Evolutionary conservation across 2,797 vertebrate species (phyloP).

Genomic region (Neostethus bicornis): DNA sequence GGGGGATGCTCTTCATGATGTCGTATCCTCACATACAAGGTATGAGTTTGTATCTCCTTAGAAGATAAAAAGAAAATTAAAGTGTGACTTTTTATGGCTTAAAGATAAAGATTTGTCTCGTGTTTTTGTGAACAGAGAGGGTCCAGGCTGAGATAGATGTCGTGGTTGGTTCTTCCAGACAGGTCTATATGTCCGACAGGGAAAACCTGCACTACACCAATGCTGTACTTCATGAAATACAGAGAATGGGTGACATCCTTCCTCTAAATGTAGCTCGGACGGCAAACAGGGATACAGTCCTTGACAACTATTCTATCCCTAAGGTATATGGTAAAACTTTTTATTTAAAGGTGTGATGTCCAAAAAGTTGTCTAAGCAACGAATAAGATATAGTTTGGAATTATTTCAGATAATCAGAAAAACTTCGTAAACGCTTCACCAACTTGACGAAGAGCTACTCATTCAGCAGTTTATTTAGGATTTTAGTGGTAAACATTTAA

Average conservation of each 20-base stretch:
- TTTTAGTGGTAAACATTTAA: too few relatives aligned
- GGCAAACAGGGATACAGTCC: conserved; percentile 51
- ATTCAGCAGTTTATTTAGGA: too few relatives aligned
- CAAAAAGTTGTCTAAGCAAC: too few relatives aligned
- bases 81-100: too few relatives aligned
- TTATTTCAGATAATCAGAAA: too few relatives aligned
- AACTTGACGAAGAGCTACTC: too few relatives aligned
- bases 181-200: conserved; percentile 45
- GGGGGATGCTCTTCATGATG: conserved; percentile 62
- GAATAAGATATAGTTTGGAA: too few relatives aligned
- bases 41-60: conserved; percentile 4
- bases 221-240: conserved; percentile 69
- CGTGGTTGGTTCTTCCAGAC: conserved; percentile 41
- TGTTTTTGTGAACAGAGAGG: conserved; percentile 33
- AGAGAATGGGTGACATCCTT: conserved; percentile 45
- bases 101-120: neutral
- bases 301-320: conserved; percentile 68
- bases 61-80: too few relatives aligned
- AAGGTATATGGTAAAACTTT: conserved; percentile 47
- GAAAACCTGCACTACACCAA: conserved; percentile 52
- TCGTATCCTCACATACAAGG: conserved; percentile 70
- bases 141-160: conserved; percentile 58
- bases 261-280: conserved; percentile 32
- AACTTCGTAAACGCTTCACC: too few relatives aligned
- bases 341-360: too few relatives aligned